Evolutionary conservation across 2,888 invertebrate genomes (phyloP).

Genomic region (Chouioia cunea): DNA sequence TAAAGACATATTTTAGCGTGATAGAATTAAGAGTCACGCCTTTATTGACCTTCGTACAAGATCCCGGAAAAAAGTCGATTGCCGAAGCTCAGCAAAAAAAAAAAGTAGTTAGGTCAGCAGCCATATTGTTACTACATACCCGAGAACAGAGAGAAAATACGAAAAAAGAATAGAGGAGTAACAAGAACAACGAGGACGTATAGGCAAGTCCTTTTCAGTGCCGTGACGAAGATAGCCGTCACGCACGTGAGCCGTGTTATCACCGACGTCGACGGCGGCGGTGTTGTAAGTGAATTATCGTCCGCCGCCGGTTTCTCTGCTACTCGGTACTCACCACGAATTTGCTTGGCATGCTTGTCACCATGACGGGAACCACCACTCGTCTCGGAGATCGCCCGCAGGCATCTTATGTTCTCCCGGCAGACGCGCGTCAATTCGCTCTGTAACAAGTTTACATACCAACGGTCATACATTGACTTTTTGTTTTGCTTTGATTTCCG

Average conservation of each 20-base stretch:
- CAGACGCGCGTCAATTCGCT: slow-evolving; percentile 88
- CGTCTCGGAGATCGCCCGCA: slow-evolving; percentile 78
- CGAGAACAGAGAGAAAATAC: too few relatives aligned
- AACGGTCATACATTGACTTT: not conserved
- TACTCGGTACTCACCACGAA: slow-evolving; percentile 63
- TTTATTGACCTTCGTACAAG: not conserved
- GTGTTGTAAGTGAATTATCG: slow-evolving; percentile 31
- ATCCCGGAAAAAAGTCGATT: not conserved
- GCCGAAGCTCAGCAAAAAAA: slow-evolving; percentile 17
- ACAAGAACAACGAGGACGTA: slow-evolving; percentile 33
- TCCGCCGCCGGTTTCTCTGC: slow-evolving; percentile 3
- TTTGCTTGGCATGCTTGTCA: slow-evolving; percentile 64
- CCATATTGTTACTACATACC: too few relatives aligned
- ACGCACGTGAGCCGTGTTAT: slow-evolving; percentile 53
- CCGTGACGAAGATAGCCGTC: slow-evolving; percentile 55
- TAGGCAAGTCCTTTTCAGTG: slow-evolving; percentile 55
- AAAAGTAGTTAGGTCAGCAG: too few relatives aligned
- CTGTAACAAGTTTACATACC: slow-evolving; percentile 70
- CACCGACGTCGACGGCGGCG: slow-evolving; percentile 32
- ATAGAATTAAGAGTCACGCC: too few relatives aligned
- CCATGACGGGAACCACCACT: slow-evolving; percentile 63
- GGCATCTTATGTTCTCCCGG: slow-evolving; percentile 86
- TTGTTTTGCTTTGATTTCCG: not conserved
- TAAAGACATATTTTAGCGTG: too few relatives aligned
- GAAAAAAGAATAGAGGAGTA: not conserved